Conservation (phyloP, 2,797 vertebrate genomes). For the Heteromormyrus szaboi region DNA sequence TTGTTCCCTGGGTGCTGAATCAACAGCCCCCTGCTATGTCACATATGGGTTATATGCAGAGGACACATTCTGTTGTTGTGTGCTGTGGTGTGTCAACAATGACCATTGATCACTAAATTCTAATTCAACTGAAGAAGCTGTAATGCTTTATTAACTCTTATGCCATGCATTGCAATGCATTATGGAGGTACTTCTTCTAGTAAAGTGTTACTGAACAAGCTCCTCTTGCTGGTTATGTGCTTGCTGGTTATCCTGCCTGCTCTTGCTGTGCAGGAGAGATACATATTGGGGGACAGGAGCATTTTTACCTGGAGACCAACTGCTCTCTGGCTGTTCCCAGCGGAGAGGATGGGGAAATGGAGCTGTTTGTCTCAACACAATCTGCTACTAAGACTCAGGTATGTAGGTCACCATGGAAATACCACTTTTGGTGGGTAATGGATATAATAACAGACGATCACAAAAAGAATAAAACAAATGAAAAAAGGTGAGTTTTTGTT, state of each 20-base stretch:
- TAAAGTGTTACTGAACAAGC: not conserved
- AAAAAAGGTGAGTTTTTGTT: not conserved
- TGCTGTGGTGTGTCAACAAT: not conserved
- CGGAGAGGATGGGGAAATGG: constrained; percentile 85
- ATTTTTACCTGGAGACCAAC: constrained; percentile 93
- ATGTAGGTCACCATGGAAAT: constrained; percentile 6
- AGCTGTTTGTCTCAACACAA: constrained; percentile 85
- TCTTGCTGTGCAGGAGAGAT: constrained; percentile 69
- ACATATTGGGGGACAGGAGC: constrained; percentile 87
- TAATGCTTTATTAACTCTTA: not conserved
- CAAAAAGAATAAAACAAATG: not conserved
- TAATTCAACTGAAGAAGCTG: not conserved
- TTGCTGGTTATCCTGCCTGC: not conserved
- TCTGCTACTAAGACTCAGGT: constrained; percentile 71
- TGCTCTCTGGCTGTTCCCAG: constrained; percentile 79
- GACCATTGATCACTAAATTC: not conserved
- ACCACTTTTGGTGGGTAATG: too few species aligned
- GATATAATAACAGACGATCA: not conserved
- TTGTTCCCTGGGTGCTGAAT: not conserved
- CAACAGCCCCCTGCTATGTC: not conserved
- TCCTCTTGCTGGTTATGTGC: not conserved
- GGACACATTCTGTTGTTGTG: not conserved
- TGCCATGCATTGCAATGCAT: not conserved
- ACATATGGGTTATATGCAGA: not conserved
- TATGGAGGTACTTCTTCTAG: not conserved